Evolutionary conservation across 1,140 invertebrate genomes (phyloP), one percentile per base, ranked within the genome.

Genomic region (Drosophila kurseongensis): DNA sequence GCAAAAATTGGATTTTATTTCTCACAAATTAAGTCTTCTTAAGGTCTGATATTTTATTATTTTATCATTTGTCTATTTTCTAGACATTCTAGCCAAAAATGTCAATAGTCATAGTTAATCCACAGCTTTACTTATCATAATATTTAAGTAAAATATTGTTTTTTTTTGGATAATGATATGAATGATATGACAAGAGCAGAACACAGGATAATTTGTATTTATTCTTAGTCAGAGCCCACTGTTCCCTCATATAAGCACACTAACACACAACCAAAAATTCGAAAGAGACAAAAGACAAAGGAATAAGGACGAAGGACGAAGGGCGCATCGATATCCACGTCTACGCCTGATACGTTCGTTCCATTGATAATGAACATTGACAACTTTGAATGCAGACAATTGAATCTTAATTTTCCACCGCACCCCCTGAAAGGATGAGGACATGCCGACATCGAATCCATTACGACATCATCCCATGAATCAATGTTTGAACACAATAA

Each of bases 381-480:
- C 75, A 84, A 89, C 80, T 88, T 76, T 73, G 72, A 89, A 89
- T 67, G 73, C 84, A 88, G 83, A 88, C 83, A 88, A 88, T 88
- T 88, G 83, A 88, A 88, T 88, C 83, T 88, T 88, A 88, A 88
- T 88, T 88, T 79, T 67, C 58, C 62, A 60, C 66, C 67, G 71
- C 59, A 41, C 62, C 27, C 16, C 35, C 23, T 23, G 35, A 38
- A 40, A 27, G 36, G 65, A 38, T 14, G 18, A 10, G 14, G 14
- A 54, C 29, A 38, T 45, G 16, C 50, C 50, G 50, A 41, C 52
- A 8, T 23, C 36, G 52, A 51, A 67, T 66, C 66, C 52, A 72
- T 75, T 75, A 47, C 54, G 72, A 40, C 44, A 51, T 55, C 58
- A 54, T 74, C 41, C 74, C 74, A 81, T 85, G 78, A 86, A 82